Percentiles rank a stretch among this genome's conserved stretches.
Evolutionary conservation across 2,113 vertebrate genomes (phyloP).

Genomic region (Gymnogyps californianus): DNA sequence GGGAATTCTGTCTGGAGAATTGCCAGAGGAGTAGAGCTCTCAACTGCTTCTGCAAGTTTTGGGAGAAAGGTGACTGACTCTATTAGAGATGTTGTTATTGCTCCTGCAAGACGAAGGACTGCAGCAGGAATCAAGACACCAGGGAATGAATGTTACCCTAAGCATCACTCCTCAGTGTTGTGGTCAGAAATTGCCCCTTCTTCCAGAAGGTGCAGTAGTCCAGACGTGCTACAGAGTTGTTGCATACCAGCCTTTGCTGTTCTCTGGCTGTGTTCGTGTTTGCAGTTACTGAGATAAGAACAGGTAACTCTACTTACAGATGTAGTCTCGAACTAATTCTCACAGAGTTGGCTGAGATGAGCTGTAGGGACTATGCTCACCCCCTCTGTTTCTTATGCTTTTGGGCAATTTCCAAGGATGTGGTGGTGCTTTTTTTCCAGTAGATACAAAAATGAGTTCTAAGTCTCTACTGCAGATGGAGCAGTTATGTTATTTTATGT

Average conservation of each 20-base stretch:
- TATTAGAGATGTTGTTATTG: not conserved
- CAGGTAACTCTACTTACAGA: not conserved
- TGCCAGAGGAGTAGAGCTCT: not conserved
- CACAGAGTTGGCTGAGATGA: not conserved
- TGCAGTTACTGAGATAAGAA: not conserved
- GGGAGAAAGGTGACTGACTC: not conserved
- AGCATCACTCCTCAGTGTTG: not conserved
- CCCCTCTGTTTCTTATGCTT: not conserved
- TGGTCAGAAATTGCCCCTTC: not conserved
- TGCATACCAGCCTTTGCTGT: not conserved
- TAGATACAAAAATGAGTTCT: not conserved
- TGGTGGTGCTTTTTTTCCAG: not conserved
- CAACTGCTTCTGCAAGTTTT: not conserved
- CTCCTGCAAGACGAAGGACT: not conserved
- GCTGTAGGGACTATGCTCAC: not conserved
- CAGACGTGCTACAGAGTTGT: not conserved
- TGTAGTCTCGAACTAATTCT: not conserved
- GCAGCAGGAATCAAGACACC: not conserved
- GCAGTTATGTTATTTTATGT: not conserved
- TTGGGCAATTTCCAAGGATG: not conserved
- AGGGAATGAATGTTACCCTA: not conserved
- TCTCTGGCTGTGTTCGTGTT: not conserved
- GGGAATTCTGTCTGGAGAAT: not conserved
- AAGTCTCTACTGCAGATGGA: not conserved
- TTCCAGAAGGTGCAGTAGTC: not conserved